These are phyloP conservation scores for Felis catus DNA, from an alignment of 2,113 vertebrate species.

Conservation along the genomic window DNA sequence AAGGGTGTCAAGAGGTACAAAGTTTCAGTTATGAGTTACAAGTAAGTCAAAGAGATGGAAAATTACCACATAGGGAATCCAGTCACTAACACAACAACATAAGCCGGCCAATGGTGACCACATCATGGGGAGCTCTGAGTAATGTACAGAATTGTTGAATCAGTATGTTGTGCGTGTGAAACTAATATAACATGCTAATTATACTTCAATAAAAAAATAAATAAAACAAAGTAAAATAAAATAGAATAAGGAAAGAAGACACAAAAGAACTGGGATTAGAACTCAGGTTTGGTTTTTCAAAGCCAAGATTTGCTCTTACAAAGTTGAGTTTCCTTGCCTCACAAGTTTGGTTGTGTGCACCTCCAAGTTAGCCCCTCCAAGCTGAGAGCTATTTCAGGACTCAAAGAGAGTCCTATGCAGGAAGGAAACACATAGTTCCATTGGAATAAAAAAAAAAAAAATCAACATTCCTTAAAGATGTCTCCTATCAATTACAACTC, in stretches of 20 bases:
- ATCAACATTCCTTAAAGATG: slow-evolving; percentile 54
- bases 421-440: slow-evolving; percentile 38
- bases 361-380: background rate
- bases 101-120: background rate
- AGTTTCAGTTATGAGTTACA: background rate
- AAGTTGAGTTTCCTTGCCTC: background rate
- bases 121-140: background rate
- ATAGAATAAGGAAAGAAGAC: background rate
- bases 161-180: background rate
- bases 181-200: background rate
- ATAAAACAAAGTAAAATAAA: background rate
- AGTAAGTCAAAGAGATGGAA: background rate
- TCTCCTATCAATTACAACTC: slow-evolving; percentile 63
- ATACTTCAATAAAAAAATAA: background rate
- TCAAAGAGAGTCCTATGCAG: slow-evolving; percentile 18
- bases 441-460: background rate
- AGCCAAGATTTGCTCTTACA: background rate
- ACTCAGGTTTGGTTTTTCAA: background rate
- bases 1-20: background rate
- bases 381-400: background rate
- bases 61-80: background rate
- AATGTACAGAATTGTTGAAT: background rate
- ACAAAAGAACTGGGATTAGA: background rate
- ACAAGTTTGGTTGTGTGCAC: background rate
- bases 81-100: background rate